phyloP scores from a whole-genome alignment of 2,113 vertebrate species.

The Cochlearius cochlearius region DNA sequence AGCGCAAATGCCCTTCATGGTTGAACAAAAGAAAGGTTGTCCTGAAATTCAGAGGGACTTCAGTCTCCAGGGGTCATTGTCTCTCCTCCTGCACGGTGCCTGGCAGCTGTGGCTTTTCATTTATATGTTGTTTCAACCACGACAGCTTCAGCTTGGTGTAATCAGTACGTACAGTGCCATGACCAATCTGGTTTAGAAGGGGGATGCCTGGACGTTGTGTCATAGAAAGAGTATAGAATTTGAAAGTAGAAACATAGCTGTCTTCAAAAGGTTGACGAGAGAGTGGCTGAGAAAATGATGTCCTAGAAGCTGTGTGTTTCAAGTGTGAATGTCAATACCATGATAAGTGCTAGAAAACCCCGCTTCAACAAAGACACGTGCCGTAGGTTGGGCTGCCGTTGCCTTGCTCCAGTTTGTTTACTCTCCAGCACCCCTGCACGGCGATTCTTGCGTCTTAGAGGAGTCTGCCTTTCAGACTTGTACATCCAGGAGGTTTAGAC shows the following conservation, averaged over 20 bases:
- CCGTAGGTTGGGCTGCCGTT: not conserved
- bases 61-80: not conserved
- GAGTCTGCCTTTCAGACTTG: not conserved
- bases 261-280: not conserved
- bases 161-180: not conserved
- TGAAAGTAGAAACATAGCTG: not conserved
- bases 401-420: not conserved
- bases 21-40: not conserved
- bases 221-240: not conserved
- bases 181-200: not conserved
- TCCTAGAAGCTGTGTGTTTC: not conserved
- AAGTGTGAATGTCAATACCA: not conserved
- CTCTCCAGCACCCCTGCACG: rapidly evolving
- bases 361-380: rapidly evolving
- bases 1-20: not conserved
- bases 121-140: not conserved
- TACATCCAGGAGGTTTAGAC: not conserved
- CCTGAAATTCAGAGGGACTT: not conserved
- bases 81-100: not conserved
- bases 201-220: conserved; percentile 19
- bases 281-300: not conserved
- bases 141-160: not conserved
- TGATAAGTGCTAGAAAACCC: not conserved
- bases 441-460: not conserved
- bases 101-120: not conserved